phyloP scores from a whole-genome alignment of 2,113 vertebrate species.

The Canis aureus region DNA sequence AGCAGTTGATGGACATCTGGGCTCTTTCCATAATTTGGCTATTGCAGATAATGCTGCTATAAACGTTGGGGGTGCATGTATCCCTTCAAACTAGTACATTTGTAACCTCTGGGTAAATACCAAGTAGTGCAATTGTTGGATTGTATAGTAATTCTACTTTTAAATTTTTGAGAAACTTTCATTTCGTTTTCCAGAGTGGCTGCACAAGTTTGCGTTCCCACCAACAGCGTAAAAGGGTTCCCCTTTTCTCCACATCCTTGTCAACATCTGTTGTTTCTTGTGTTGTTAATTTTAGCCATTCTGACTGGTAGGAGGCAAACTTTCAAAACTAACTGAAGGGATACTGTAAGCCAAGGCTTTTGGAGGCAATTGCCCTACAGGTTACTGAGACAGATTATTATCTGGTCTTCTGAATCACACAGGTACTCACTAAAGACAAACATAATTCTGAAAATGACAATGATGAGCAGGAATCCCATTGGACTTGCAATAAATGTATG shows the following conservation, averaged over 20 bases:
- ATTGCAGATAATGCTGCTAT: neutral
- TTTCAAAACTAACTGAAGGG: neutral
- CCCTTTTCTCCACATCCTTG: neutral
- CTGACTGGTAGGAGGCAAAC: neutral
- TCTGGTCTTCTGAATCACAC: neutral
- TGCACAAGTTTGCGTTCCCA: neutral
- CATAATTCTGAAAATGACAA: neutral
- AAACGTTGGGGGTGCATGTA: neutral
- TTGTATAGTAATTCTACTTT: neutral
- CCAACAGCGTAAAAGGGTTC: neutral
- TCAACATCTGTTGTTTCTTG: neutral
- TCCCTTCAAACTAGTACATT: neutral
- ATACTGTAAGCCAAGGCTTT: neutral
- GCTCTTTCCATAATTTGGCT: neutral
- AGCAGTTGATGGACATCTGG: neutral
- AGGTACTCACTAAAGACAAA: neutral
- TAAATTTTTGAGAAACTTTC: neutral
- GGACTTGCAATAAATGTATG: slow-evolving; percentile 58
- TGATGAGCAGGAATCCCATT: neutral
- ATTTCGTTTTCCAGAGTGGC: neutral
- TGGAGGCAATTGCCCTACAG: neutral
- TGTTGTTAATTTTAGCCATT: neutral
- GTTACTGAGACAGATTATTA: neutral
- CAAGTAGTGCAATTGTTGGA: neutral
- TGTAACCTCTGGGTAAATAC: neutral